A percentile compares a stretch with the other conserved stretches of the same genome.
phyloP scores from a whole-genome alignment of 2,888 invertebrate species.

The Psylliodes chrysocephalus region DNA sequence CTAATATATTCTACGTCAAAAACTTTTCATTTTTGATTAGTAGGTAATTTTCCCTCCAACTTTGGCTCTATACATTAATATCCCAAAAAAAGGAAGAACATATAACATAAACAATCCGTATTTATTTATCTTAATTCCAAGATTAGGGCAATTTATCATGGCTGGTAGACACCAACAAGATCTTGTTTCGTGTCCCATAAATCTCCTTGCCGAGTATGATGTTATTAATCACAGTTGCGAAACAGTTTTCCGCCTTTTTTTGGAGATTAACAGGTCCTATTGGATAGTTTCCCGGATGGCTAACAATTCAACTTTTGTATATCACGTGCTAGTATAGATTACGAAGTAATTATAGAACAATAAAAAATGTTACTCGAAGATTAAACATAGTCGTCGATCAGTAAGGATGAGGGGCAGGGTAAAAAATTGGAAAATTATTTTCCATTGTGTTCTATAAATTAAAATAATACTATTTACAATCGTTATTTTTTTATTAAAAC shows the following conservation, averaged over 20 bases:
- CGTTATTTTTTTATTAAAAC: too few relatives aligned
- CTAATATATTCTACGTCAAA: too few relatives aligned
- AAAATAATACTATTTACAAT: too few relatives aligned
- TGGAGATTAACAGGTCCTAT: constrained; percentile 20
- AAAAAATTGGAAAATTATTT: too few relatives aligned
- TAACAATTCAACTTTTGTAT: background rate
- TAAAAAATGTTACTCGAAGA: too few relatives aligned
- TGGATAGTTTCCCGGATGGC: constrained; percentile 23
- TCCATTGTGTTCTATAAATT: too few relatives aligned
- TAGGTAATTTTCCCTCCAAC: too few relatives aligned
- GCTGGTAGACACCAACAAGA: constrained; percentile 36
- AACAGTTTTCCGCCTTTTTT: constrained; percentile 15
- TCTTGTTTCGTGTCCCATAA: constrained; percentile 14
- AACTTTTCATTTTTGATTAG: too few relatives aligned
- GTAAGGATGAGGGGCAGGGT: too few relatives aligned
- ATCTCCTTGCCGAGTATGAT: constrained; percentile 15
- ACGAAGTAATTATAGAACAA: background rate
- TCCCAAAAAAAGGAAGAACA: too few relatives aligned
- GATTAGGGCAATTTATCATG: constrained; percentile 43
- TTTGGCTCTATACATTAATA: too few relatives aligned
- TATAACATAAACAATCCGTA: constrained; percentile 16
- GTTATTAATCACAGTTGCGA: constrained; percentile 23
- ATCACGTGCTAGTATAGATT: background rate
- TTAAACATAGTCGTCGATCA: too few relatives aligned
- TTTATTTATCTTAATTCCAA: constrained; percentile 44